Percentiles rank a stretch among this genome's conserved stretches.
phyloP scores from a whole-genome alignment of 2,113 vertebrate genomes.

The Bombycilla garrulus region DNA sequence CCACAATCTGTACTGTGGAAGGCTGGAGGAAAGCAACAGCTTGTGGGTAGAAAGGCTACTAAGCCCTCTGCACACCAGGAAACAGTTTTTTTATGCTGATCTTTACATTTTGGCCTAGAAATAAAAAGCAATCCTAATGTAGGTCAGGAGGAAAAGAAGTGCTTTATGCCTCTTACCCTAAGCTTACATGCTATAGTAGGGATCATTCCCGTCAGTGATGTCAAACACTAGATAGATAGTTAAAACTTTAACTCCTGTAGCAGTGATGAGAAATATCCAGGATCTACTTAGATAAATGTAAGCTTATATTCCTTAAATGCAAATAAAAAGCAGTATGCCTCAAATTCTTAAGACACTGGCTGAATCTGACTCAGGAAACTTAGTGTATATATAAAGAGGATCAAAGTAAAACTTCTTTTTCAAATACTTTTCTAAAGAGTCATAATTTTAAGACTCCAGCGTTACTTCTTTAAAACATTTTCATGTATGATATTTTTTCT shows the following conservation, averaged over 20 bases:
- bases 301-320: constrained; percentile 57
- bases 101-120: constrained; percentile 63
- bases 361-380: constrained; percentile 29
- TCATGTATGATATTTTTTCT: not conserved
- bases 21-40: constrained; percentile 58
- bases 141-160: constrained; percentile 61
- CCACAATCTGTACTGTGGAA: constrained; percentile 63
- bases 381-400: not conserved
- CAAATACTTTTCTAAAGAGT: not conserved
- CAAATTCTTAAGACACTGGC: constrained; percentile 15
- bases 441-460: not conserved
- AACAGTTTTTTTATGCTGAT: constrained; percentile 56
- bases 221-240: constrained; percentile 43
- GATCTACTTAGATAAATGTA: constrained; percentile 47
- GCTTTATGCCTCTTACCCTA: constrained; percentile 66
- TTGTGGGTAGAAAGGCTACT: constrained; percentile 64
- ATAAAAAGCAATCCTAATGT: constrained; percentile 60
- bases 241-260: constrained; percentile 61
- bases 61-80: constrained; percentile 50
- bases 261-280: constrained; percentile 28
- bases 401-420: constrained; percentile 28
- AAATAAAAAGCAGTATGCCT: constrained; percentile 43
- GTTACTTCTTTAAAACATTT: not conserved
- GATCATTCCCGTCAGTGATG: constrained; percentile 1
- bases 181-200: constrained; percentile 24